These are phyloP conservation scores for Acrobasis consociella DNA, from an alignment of 2,888 invertebrate species.

Conservation along the genomic window DNA sequence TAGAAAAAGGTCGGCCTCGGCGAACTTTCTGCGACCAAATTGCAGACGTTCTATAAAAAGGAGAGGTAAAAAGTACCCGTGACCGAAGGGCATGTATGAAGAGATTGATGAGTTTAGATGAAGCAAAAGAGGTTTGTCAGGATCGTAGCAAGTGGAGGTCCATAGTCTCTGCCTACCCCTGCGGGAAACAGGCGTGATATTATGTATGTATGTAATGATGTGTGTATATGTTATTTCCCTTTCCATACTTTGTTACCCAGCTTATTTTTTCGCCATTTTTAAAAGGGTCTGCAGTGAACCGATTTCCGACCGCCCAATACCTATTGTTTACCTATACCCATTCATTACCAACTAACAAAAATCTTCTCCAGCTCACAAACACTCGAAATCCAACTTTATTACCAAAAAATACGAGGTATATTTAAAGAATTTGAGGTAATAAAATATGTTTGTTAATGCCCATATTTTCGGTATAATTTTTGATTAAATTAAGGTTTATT, in stretches of 20 bases:
- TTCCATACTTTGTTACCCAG: conserved; percentile 29
- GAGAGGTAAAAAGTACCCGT: too few species aligned
- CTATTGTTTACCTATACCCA: conserved; percentile 43
- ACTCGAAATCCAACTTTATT: conserved; percentile 22
- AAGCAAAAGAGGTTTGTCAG: too few species aligned
- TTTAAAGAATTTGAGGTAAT: not conserved
- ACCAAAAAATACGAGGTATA: not conserved
- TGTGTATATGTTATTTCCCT: not conserved
- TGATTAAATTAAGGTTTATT: conserved; percentile 49
- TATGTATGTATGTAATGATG: too few species aligned
- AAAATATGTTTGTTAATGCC: conserved; percentile 18
- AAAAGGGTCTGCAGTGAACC: conserved; percentile 43
- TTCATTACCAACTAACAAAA: conserved; percentile 29
- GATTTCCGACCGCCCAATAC: conserved; percentile 40
- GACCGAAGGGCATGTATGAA: too few species aligned
- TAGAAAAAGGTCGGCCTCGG: too few species aligned
- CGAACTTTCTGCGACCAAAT: too few species aligned
- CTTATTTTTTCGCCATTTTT: conserved; percentile 45
- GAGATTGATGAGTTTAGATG: too few species aligned
- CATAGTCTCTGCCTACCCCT: too few species aligned
- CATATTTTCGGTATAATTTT: conserved; percentile 44
- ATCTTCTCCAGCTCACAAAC: not conserved
- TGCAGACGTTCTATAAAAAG: too few species aligned
- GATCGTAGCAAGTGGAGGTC: too few species aligned
- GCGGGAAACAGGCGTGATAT: too few species aligned